These are phyloP conservation scores for Galerucella pusilla DNA, from an alignment of 2,888 invertebrate species.

Conservation along the genomic window DNA sequence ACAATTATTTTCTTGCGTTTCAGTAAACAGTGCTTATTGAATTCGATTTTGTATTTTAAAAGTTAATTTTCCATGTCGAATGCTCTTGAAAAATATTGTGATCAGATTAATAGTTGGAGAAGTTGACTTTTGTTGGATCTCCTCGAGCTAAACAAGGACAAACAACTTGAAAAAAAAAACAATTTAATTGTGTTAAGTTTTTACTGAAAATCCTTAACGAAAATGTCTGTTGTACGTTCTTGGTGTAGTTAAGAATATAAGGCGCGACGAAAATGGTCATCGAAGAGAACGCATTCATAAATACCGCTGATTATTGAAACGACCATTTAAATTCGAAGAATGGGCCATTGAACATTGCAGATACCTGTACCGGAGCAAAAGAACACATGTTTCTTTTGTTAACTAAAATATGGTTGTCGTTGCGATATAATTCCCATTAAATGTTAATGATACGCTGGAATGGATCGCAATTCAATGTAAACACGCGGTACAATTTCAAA, in stretches of 20 bases:
- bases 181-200: background rate
- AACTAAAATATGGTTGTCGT: slow-evolving; percentile 58
- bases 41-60: too few species aligned
- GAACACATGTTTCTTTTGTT: slow-evolving; percentile 64
- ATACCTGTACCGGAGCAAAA: slow-evolving; percentile 57
- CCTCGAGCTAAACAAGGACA: too few species aligned
- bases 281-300: slow-evolving; percentile 36
- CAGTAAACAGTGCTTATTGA: too few species aligned
- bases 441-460: slow-evolving; percentile 65
- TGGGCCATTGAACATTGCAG: slow-evolving; percentile 55
- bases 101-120: too few species aligned
- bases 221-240: slow-evolving; percentile 4
- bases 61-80: too few species aligned
- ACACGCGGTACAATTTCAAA: slow-evolving; percentile 59
- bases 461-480: slow-evolving; percentile 64
- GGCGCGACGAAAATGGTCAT: slow-evolving; percentile 44
- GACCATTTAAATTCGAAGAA: slow-evolving; percentile 51
- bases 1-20: too few species aligned
- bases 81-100: too few species aligned
- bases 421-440: slow-evolving; percentile 63
- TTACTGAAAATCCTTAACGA: background rate
- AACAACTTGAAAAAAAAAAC: too few species aligned
- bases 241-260: slow-evolving; percentile 16
- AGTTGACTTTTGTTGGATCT: too few species aligned
- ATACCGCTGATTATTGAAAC: slow-evolving; percentile 47